These are phyloP conservation scores for Neolamprologus sp. DNA, from an alignment of 2,113 vertebrate species.

Conservation along the genomic window DNA sequence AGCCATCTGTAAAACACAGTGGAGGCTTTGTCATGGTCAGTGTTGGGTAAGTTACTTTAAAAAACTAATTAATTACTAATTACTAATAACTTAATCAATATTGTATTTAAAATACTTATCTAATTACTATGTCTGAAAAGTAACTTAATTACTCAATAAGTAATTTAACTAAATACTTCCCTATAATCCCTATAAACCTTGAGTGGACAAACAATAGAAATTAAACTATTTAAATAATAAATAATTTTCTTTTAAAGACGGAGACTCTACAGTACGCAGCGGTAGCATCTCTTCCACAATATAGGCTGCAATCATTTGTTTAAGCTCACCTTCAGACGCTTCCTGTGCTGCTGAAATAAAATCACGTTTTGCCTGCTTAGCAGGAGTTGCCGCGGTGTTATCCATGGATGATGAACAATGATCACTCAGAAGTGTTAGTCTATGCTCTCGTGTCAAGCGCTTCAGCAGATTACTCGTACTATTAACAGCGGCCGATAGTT, in stretches of 20 bases:
- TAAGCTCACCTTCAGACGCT: neutral
- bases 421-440: neutral
- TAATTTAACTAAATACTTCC: too few relatives aligned
- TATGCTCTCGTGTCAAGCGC: fast-evolving
- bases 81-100: too few relatives aligned
- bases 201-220: too few relatives aligned
- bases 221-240: neutral
- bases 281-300: neutral
- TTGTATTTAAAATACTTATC: too few relatives aligned
- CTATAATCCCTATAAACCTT: too few relatives aligned
- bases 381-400: fast-evolving
- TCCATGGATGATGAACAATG: neutral
- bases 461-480: neutral
- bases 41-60: neutral
- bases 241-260: neutral
- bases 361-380: neutral
- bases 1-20: neutral
- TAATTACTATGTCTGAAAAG: too few relatives aligned
- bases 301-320: neutral
- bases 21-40: neutral
- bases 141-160: too few relatives aligned
- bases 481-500: fast-evolving
- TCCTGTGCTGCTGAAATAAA: neutral
- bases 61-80: neutral
- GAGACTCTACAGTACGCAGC: neutral